phyloP scores from a whole-genome alignment of 2,888 invertebrate species.

The Tetanocera ferruginea region DNA sequence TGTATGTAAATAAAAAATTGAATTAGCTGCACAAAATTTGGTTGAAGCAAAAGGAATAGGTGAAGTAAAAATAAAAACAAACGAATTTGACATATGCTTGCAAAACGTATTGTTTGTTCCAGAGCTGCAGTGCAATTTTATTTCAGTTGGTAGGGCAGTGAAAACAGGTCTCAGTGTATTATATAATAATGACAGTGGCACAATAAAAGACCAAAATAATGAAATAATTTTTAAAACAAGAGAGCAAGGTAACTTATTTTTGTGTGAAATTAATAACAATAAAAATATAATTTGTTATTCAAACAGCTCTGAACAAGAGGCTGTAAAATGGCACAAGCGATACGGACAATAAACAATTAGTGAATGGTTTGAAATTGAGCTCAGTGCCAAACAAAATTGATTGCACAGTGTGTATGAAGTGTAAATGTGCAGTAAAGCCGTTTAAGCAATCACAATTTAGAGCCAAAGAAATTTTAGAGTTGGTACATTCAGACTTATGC shows the following conservation, averaged over 20 bases:
- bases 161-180: not conserved
- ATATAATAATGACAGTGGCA: not conserved
- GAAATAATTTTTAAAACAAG: constrained; percentile 6
- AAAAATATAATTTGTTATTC: not conserved
- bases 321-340: constrained; percentile 8
- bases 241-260: constrained; percentile 9
- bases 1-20: constrained; percentile 2
- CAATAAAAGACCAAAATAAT: constrained; percentile 12
- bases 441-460: constrained; percentile 24
- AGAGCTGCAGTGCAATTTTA: constrained; percentile 18
- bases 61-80: constrained; percentile 26
- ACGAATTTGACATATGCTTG: constrained; percentile 8
- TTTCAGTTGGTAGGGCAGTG: constrained; percentile 17
- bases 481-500: constrained; percentile 19
- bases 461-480: constrained; percentile 14
- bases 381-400: constrained; percentile 7
- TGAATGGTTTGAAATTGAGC: constrained; percentile 1
- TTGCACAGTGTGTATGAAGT: constrained; percentile 14
- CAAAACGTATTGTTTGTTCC: constrained; percentile 21
- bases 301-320: not conserved
- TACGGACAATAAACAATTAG: constrained; percentile 9
- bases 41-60: constrained; percentile 27
- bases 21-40: constrained; percentile 14
- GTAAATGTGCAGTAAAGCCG: not conserved
- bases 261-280: not conserved